phyloP scores from a whole-genome alignment of 2,797 vertebrate genomes.

The Enteromius thamalakanensis region DNA sequence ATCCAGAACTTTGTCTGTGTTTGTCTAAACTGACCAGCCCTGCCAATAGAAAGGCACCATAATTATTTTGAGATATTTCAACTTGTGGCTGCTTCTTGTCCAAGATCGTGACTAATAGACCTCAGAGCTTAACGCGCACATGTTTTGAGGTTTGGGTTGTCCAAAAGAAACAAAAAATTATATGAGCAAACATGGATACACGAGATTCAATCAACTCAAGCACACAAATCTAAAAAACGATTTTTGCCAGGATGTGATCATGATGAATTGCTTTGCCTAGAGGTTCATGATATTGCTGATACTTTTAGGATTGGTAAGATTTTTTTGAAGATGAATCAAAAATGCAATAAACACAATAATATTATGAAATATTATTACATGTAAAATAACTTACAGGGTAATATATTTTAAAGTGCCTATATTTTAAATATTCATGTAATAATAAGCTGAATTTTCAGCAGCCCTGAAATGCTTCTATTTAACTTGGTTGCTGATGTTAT shows the following conservation, averaged over 20 bases:
- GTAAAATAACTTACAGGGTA: neutral
- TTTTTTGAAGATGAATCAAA: neutral
- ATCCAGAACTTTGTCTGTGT: constrained; percentile 29
- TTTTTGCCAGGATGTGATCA: constrained; percentile 6
- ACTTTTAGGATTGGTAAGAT: neutral
- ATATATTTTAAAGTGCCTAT: neutral
- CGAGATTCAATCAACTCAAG: constrained; percentile 25
- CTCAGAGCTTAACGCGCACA: constrained; percentile 32
- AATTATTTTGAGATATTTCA: constrained; percentile 50
- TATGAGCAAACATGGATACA: constrained; percentile 23
- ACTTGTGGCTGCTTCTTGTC: constrained; percentile 36
- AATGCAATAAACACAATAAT: neutral
- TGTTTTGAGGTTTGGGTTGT: constrained; percentile 41
- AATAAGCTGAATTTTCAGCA: neutral
- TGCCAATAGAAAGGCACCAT: constrained; percentile 50
- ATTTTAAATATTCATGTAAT: neutral
- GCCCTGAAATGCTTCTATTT: neutral
- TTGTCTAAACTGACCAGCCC: constrained; percentile 18
- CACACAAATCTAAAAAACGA: constrained; percentile 6
- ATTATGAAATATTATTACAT: neutral
- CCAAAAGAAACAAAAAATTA: constrained; percentile 36
- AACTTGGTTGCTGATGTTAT: neutral
- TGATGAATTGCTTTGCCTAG: neutral
- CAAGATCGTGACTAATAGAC: constrained; percentile 45
- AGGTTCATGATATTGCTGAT: neutral